Base-by-base conservation (phyloP, 2,113 vertebrate species). In the Ahaetulla prasina region DNA sequence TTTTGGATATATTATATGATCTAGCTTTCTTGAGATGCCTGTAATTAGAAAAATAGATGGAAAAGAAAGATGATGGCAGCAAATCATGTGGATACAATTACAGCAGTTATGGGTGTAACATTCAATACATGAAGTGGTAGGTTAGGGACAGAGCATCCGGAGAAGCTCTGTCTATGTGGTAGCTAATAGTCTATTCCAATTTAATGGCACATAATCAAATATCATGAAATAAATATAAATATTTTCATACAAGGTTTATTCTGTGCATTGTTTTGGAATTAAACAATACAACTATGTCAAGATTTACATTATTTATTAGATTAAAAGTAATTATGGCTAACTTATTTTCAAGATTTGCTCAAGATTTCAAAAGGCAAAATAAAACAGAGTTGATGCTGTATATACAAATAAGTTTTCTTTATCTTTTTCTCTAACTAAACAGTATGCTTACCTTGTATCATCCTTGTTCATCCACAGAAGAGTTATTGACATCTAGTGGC, bases 401-500 rank as follows among this genome's bases (percentile, higher is more conserved):
- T 8, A 20, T 43, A 80, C 45, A 30, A 50, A 60, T 45, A 10
- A 1, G 22, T 87, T 11, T 85, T n/a, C 27, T 7, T 20, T 87
- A 49, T 2, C 12, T 39, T 23, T 91, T 39, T 55, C 43, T 39
- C 25, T 8, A 53, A 57, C 25, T 8, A 43, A 57, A 23, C 30
- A 35, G 1, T 14, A 9, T 43, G 11, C 35, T 18, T 68, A 45
- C 4, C 18, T 53, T 88, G 52, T 87, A n/a, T 43, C 91, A 53
- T 68, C 12, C n/a, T 11, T n/a, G 3, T 80, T 54, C 25, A 54
- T 25, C 35, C 35, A 45, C 27, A 27, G 1, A 45, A 91, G 25
- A 20, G 8, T 45, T 74, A 9, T 25, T 74, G 86, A 92, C 91
- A 88, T 88, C 86, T 92, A 88, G 86, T 92, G 91, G 91, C 60